Evolutionary conservation across 2,113 vertebrate species (phyloP).

Genomic region (Bungarus multicinctus): DNA sequence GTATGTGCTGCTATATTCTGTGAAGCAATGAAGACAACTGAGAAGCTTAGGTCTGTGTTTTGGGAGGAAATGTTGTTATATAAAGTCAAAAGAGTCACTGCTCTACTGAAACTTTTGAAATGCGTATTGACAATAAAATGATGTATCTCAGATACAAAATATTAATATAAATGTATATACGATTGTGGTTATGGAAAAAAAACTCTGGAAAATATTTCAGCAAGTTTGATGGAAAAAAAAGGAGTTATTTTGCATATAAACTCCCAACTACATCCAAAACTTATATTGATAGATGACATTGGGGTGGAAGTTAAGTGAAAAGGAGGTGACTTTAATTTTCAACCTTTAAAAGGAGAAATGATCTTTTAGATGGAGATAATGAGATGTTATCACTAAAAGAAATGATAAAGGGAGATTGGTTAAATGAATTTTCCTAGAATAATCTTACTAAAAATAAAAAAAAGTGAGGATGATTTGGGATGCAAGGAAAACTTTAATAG

Average conservation of each 20-base stretch:
- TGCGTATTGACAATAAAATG: background rate
- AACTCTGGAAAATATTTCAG: background rate
- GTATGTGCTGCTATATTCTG: background rate
- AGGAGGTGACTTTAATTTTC: background rate
- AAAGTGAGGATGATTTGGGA: background rate
- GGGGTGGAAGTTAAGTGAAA: background rate
- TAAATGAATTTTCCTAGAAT: background rate
- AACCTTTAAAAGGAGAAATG: background rate
- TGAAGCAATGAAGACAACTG: background rate
- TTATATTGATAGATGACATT: background rate
- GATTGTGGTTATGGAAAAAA: background rate
- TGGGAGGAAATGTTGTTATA: background rate
- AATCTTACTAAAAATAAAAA: background rate
- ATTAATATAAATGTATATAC: background rate
- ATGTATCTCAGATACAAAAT: background rate
- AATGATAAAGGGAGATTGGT: background rate
- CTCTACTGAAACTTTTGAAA: background rate
- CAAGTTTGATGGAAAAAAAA: background rate
- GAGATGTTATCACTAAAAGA: background rate
- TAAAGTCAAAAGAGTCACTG: background rate
- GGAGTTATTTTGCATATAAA: background rate
- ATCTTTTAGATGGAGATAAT: background rate
- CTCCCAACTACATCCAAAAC: background rate
- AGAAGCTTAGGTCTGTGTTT: background rate
- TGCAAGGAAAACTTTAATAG: background rate